Base-by-base conservation (phyloP, 2,113 vertebrate species). In the Erpornis zantholeuca region DNA sequence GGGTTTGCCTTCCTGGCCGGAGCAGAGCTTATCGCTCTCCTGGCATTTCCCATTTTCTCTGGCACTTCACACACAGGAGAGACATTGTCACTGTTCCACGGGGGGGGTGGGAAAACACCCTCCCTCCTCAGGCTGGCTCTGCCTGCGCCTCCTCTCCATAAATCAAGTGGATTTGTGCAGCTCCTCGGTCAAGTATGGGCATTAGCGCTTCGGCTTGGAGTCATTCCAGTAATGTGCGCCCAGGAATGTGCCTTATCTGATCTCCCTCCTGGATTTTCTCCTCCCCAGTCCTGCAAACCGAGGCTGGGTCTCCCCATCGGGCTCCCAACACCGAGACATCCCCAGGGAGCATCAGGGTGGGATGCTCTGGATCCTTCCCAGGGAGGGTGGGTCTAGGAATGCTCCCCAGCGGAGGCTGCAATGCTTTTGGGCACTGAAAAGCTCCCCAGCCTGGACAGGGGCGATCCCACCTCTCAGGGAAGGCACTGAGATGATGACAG, bases 191-290 rank as follows among this genome's bases (percentile, higher is more conserved):
- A 94, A 92, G 94, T 91, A 85, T 38, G 88, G 86, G 94, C 89
- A 92, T 93, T 70, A 49, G 38, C 6, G 13, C 69, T 10, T n/a
- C 1, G 7, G 9, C 6, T 23, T 14, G 3, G 81, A 84, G 78
- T 66, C 94, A 88, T 89, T 25, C 79, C 92, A 84, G 87, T 4
- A 60, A 79, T 29, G 80, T 4, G 63, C 33, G 4, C 90, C 81
- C 75, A 79, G 92, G 96, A 97, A 97, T 94, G 95, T 0, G 4
- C 78, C 90, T 97, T 97, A 91, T 97, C 95, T 91, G 90, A 94
- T 95, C 75, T 18, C n/a, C 60, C 86, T 49, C 49, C 40, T 73
- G 69, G 49, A 47, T 91, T 83, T 89, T 61, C 36, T 54, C 80
- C 81, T 50, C 75, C 88, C 59, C 33, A 31, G 31, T 33, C 44